Evolutionary conservation across 2,797 vertebrate genomes (phyloP).

Genomic region (Spheniscus humboldti): DNA sequence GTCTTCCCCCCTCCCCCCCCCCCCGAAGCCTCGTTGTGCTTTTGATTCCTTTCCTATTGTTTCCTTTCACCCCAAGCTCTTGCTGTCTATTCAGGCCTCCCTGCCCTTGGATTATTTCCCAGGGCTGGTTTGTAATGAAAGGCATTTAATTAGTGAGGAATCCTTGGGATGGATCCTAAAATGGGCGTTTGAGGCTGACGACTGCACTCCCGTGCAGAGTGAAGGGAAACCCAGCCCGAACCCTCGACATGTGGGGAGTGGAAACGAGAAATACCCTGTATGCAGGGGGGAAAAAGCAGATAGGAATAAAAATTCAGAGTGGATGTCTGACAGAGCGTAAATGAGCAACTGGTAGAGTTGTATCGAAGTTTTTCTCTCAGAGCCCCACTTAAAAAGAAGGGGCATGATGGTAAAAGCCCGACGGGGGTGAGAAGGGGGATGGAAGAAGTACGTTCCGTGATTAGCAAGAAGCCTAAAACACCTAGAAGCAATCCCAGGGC

Average conservation of each 20-base stretch:
- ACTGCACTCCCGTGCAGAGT: rapidly evolving
- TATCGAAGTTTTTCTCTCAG: background rate
- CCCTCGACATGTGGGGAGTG: background rate
- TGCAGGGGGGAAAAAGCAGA: background rate
- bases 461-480: background rate
- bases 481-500: rapidly evolving
- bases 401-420: rapidly evolving
- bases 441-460: rapidly evolving
- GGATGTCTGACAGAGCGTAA: background rate
- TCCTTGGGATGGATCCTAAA: background rate
- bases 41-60: background rate
- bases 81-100: background rate
- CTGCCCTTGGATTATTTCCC: constrained; percentile 6
- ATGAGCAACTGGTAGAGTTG: background rate
- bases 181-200: background rate
- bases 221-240: background rate
- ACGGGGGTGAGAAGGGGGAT: background rate
- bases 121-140: background rate
- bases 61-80: background rate
- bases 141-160: background rate
- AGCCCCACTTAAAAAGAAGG: background rate
- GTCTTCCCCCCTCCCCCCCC: background rate
- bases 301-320: background rate
- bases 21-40: background rate
- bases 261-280: background rate